These are phyloP conservation scores for Hyperopisus bebe DNA, from an alignment of 2,113 vertebrate genomes.

Conservation along the genomic window DNA sequence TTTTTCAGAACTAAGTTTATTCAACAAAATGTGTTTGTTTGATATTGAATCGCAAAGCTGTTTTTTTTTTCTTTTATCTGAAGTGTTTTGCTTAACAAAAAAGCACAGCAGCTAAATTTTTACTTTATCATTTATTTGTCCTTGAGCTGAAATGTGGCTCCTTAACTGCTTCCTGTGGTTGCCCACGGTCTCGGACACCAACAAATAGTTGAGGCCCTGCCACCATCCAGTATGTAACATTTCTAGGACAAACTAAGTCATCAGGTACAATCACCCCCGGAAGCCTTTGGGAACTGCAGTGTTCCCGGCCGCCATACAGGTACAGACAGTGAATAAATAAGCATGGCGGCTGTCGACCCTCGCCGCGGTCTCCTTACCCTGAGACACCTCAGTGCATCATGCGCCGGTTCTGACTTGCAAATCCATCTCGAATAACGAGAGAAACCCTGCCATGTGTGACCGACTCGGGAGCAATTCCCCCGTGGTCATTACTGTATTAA, in stretches of 20 bases:
- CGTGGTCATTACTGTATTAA: background rate
- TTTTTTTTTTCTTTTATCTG: background rate
- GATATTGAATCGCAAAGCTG: background rate
- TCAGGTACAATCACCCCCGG: background rate
- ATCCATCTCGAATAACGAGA: conserved; percentile 19
- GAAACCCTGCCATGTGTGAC: conserved; percentile 12
- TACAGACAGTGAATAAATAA: background rate
- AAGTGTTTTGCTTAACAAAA: background rate
- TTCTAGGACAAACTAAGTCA: background rate
- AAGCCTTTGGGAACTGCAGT: background rate
- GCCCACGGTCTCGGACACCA: background rate
- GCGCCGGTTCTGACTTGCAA: conserved; percentile 13
- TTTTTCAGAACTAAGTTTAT: background rate
- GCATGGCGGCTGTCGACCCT: background rate
- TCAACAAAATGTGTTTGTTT: background rate
- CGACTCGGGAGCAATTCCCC: background rate
- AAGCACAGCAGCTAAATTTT: background rate
- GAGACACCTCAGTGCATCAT: background rate
- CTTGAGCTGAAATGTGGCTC: background rate
- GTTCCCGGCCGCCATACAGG: background rate
- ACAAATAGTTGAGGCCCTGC: background rate
- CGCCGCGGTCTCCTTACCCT: background rate
- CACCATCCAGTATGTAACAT: background rate
- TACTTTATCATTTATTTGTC: background rate
- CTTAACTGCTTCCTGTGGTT: background rate